A percentile compares a stretch with the other conserved stretches of the same genome.
Evolutionary conservation across 1,140 invertebrate genomes (phyloP).

Genomic region (Aplysia californica): DNA sequence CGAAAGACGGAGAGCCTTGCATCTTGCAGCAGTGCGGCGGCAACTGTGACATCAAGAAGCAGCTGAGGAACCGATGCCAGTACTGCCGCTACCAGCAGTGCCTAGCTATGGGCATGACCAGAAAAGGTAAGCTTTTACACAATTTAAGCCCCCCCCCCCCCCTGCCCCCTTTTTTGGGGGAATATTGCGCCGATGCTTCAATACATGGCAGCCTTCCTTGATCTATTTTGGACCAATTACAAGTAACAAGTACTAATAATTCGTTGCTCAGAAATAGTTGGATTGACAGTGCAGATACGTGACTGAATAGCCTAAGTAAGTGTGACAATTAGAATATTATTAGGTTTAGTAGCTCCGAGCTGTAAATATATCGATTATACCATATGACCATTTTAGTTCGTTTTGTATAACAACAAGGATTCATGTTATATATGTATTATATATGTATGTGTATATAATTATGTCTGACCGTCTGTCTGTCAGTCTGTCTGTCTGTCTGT

Average conservation of each 20-base stretch:
- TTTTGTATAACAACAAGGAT: no score
- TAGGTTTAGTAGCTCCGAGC: no score
- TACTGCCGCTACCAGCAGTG: conserved; percentile 99
- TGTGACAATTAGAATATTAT: no score
- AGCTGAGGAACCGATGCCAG: conserved; percentile 94
- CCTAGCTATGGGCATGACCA: conserved; percentile 92
- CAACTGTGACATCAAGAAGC: conserved; percentile 53
- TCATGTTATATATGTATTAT: no score
- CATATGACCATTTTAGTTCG: no score
- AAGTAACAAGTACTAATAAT: neutral
- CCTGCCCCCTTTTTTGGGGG: neutral
- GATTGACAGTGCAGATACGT: no score
- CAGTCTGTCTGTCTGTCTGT: no score
- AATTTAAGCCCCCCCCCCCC: no score
- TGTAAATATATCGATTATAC: no score
- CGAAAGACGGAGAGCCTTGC: conserved; percentile 47
- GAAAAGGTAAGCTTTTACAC: conserved; percentile 35
- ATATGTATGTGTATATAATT: no score
- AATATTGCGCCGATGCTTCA: neutral
- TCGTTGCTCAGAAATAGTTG: neutral
- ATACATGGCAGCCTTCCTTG: neutral
- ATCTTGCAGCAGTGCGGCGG: conserved; percentile 50
- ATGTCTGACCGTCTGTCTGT: no score
- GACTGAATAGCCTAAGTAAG: no score
- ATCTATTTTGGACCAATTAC: neutral